phyloP scores from a whole-genome alignment of 2,888 invertebrate genomes.

The Unio delphinus region DNA sequence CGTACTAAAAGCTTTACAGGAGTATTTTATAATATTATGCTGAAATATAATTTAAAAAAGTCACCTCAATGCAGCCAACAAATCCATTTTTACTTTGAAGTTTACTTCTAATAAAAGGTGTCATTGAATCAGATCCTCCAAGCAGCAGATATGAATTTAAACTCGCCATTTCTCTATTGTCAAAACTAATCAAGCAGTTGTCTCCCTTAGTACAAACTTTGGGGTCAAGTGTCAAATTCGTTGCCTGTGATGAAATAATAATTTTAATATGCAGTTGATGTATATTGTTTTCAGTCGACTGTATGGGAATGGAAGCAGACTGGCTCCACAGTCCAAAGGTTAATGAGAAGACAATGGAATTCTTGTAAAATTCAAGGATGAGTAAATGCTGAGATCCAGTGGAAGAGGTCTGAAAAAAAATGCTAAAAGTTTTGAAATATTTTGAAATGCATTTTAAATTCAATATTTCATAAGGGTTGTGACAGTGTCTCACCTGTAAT shows the following conservation, averaged over 20 bases:
- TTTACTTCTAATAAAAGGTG: slow-evolving; percentile 57
- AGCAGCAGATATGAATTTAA: slow-evolving; percentile 38
- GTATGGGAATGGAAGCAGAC: slow-evolving; percentile 18
- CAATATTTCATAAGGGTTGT: too few species aligned
- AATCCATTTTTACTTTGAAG: slow-evolving; percentile 41
- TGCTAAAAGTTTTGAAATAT: background rate
- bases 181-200: slow-evolving; percentile 35
- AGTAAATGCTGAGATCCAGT: slow-evolving; percentile 42
- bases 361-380: slow-evolving; percentile 34
- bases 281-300: slow-evolving; percentile 18
- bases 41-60: slow-evolving; percentile 8
- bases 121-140: slow-evolving; percentile 49
- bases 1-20: background rate
- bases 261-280: slow-evolving; percentile 23
- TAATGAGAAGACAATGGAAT: slow-evolving; percentile 30
- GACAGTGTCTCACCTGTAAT: too few species aligned
- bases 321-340: slow-evolving; percentile 37
- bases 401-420: slow-evolving; percentile 18
- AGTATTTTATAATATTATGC: background rate
- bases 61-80: slow-evolving; percentile 64
- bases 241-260: slow-evolving; percentile 18
- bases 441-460: too few species aligned
- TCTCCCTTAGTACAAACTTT: slow-evolving; percentile 25
- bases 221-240: slow-evolving; percentile 43
- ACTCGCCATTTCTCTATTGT: slow-evolving; percentile 21